phyloP scores from a whole-genome alignment of 2,888 invertebrate species.

The Aphidoletes aphidimyza region DNA sequence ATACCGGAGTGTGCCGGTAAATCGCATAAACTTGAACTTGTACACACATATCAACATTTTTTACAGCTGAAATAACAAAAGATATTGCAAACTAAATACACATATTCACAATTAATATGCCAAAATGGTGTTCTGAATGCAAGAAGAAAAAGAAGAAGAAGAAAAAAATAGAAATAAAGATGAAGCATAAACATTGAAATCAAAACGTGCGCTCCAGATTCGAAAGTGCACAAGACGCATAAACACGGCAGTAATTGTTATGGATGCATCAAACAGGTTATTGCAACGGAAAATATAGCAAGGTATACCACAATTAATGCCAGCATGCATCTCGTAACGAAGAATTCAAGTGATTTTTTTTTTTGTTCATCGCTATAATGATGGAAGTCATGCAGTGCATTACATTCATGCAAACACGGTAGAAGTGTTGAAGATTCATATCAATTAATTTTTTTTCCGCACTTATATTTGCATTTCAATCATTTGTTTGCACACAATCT shows the following conservation, averaged over 20 bases:
- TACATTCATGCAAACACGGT: too few relatives aligned
- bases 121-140: not conserved
- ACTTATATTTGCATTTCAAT: not conserved
- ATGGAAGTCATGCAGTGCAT: too few relatives aligned
- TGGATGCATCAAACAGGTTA: not conserved
- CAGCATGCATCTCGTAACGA: too few relatives aligned
- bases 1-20: too few relatives aligned
- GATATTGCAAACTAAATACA: not conserved
- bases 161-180: not conserved
- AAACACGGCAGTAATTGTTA: not conserved
- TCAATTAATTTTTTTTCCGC: too few relatives aligned
- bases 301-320: not conserved
- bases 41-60: not conserved
- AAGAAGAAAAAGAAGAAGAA: not conserved
- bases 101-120: constrained; percentile 9
- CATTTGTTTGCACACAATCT: too few relatives aligned
- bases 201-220: constrained; percentile 17
- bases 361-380: too few relatives aligned
- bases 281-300: not conserved
- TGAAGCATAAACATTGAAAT: not conserved
- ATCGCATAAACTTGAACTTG: constrained; percentile 41
- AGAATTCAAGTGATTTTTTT: too few relatives aligned
- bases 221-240: not conserved
- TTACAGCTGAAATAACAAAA: not conserved
- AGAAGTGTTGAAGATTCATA: too few relatives aligned